Evolutionary conservation across 2,888 invertebrate species (phyloP).

Genomic region (Agrochola lychnidis): DNA sequence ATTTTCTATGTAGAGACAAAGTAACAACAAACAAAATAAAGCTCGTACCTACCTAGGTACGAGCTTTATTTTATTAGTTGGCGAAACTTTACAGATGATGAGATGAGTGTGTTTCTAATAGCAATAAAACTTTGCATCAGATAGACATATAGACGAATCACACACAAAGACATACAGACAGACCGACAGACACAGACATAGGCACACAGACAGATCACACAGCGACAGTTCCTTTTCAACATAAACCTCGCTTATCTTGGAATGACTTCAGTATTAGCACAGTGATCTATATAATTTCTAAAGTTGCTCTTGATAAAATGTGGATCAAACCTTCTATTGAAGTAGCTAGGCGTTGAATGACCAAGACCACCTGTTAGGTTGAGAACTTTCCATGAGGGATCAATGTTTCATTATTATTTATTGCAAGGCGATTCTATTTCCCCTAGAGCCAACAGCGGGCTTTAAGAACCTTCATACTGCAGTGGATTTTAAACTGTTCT

Average conservation of each 20-base stretch:
- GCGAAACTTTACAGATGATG: background rate
- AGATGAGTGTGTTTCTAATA: background rate
- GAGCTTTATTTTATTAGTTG: background rate
- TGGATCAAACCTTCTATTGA: background rate
- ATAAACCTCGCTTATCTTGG: background rate
- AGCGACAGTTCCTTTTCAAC: background rate
- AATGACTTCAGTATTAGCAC: background rate
- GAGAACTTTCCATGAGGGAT: conserved; percentile 11
- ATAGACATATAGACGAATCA: background rate
- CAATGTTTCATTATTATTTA: conserved; percentile 24
- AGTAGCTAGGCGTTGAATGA: background rate
- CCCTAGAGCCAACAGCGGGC: background rate
- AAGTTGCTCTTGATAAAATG: background rate
- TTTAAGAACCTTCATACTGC: background rate
- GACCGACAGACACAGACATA: background rate
- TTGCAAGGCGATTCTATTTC: conserved; percentile 9
- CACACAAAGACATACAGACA: background rate
- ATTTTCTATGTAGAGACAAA: no score
- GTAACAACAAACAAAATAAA: no score
- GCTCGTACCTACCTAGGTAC: no score
- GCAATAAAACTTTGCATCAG: background rate
- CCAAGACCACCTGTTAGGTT: conserved; percentile 25
- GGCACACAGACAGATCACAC: background rate
- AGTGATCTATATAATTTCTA: background rate
- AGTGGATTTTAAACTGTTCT: background rate